Conservation (phyloP, 2,113 vertebrate species). For the Hemiscyllium ocellatum region DNA sequence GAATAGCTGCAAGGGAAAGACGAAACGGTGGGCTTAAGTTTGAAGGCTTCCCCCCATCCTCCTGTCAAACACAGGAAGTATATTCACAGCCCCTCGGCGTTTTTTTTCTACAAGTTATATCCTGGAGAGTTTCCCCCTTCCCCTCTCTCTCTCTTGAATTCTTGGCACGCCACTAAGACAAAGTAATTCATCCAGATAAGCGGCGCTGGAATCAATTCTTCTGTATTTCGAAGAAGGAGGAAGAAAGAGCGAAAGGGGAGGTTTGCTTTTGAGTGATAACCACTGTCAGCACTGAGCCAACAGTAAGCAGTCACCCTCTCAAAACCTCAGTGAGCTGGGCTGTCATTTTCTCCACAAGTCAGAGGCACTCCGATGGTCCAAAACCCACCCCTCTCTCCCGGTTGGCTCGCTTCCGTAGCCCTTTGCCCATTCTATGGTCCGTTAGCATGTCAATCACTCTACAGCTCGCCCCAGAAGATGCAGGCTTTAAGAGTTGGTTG, state of each 20-base stretch:
- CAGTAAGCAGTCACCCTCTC: not conserved
- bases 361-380: not conserved
- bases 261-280: not conserved
- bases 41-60: slow-evolving; percentile 3
- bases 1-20: not conserved
- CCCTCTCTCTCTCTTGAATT: not conserved
- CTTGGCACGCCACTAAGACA: not conserved
- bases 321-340: not conserved
- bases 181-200: not conserved
- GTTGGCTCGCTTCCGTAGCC: not conserved
- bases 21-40: slow-evolving; percentile 14
- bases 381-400: not conserved
- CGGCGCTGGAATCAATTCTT: not conserved
- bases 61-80: slow-evolving; percentile 47
- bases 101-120: not conserved
- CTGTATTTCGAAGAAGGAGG: not conserved
- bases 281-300: not conserved
- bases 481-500: not conserved
- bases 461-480: not conserved
- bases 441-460: not conserved
- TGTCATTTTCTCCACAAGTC: slow-evolving; percentile 14
- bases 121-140: not conserved
- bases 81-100: slow-evolving; percentile 36
- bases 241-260: not conserved
- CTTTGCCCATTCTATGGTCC: not conserved